Percentiles rank a stretch among this genome's conserved stretches.
These are phyloP conservation scores for Chrysolina oricalcia DNA, from an alignment of 2,888 invertebrate genomes.

Conservation along the genomic window DNA sequence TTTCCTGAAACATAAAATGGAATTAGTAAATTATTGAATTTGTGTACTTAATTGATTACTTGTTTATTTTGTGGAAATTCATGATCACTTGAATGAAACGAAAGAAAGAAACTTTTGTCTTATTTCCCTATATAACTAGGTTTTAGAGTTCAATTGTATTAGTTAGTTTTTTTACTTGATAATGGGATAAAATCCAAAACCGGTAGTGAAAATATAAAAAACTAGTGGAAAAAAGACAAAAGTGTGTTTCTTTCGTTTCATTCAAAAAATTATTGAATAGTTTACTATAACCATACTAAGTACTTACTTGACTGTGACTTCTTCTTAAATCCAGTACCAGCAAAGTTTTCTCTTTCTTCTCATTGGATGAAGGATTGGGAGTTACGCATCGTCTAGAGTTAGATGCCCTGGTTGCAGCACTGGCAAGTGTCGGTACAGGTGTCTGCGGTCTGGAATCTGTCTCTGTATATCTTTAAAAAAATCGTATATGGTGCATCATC, in stretches of 20 bases:
- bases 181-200: too few relatives aligned
- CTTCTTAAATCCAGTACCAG: slow-evolving; percentile 83
- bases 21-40: not conserved
- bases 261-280: not conserved
- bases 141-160: too few relatives aligned
- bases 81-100: too few relatives aligned
- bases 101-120: too few relatives aligned
- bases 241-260: too few relatives aligned
- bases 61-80: too few relatives aligned
- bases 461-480: slow-evolving; percentile 80
- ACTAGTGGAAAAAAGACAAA: too few relatives aligned
- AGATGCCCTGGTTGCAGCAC: slow-evolving; percentile 81
- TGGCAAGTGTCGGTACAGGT: slow-evolving; percentile 85
- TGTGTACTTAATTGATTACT: too few relatives aligned
- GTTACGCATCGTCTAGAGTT: slow-evolving; percentile 80
- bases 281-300: not conserved
- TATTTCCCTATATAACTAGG: too few relatives aligned
- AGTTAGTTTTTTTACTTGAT: too few relatives aligned
- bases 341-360: slow-evolving; percentile 75
- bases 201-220: too few relatives aligned
- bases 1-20: not conserved
- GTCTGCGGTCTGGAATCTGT: slow-evolving; percentile 89
- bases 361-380: slow-evolving; percentile 77
- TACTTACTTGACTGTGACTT: slow-evolving; percentile 78
- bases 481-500: not conserved